Base-by-base conservation (phyloP, 1,140 invertebrate species). In the Macrotrachela quadricornifera region DNA sequence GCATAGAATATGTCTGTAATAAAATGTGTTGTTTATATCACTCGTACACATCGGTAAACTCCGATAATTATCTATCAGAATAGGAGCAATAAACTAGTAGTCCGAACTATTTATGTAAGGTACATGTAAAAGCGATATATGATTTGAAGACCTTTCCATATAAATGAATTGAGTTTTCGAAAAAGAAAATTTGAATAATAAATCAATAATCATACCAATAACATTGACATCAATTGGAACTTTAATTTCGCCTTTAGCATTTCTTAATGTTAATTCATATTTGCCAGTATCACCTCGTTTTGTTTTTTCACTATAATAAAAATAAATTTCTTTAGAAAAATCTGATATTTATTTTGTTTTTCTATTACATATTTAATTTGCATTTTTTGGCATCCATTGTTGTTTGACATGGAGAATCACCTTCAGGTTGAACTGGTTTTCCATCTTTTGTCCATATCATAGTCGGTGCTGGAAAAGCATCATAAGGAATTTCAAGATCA, bases 261-360 rank as follows among this genome's bases (percentile, higher is more conserved):
- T 91, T 6, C 77, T 76, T 30, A 91, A 71, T 68, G 83, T 84
- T 17, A 91, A 78, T 68, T 85, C 79, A 64, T 87, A 90, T 61
- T 77, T 76, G 14, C 85, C 85, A 44, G 80, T 79, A 55, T 77
- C 75, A 16, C 58, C 64, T 82, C 80, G 46, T 83, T 74, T 0
- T 77, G 73, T 1, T 85, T 84, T 68, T 88, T 90, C 62, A 87
- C 21, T 30, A 30, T 30, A 30, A 30, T 8, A 2, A 30, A 8
- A 30, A 30, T 4, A 30, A 30, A 30, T 4, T 2, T 30, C 8
- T 8, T 4, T 30, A 30, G 21, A 30, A 4, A 30, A 4, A 30
- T 30, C 21, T 4, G 2, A 30, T 4, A 30, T 4, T 30, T 8
- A 30, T 4, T 30, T 2, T 30, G 8, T 4, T 30, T 4, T 30